Evolutionary conservation across 2,888 invertebrate species (phyloP), one percentile per base, ranked within the genome.

Genomic region (Shargacucullia verbasci): DNA sequence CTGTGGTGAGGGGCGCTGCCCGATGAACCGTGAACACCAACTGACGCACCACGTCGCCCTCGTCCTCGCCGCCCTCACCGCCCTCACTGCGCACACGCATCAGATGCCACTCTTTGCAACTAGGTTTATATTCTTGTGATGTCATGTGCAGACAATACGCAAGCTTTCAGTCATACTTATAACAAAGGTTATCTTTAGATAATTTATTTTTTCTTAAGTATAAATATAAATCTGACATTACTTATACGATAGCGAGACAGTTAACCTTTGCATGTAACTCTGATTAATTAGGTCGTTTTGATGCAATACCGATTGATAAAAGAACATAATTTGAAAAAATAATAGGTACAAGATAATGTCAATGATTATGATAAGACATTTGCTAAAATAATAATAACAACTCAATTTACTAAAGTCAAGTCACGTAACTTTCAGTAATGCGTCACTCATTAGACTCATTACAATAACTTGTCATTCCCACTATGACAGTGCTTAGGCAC

Each of bases 1-100:
- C 20, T 20, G 20, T 20, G 20, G 20, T 20, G 75, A 76, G 78
- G 55, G 55, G 59, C 64, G 55, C 63, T 59, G 81, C 79, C 80
- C 83, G 82, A 82, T 87, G 85, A 87, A 83, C 87, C 86, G 85
- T 85, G 84, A 86, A 85, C 79, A 74, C 56, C 70, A 55, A 66
- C 80, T 56, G 68, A 37, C 48, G 53, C 53, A 59, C 74, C 75
- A 76, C 79, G 78, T 61, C 74, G 59, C 70, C 48, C 27, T 34
- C 20, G 41, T 20, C 20, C 20, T 29, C 29, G 29, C 29, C 29
- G 9, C 29, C 29, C 27, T 27, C 27, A 27, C 27, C 7, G 27
- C 27, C n/a, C 20, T 20, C 4, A 4, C 25, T n/a, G 56, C 31
- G 38, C 55, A 43, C 47, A 50, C 60, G 45, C 71, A 53, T 60